Evolutionary conservation across 2,888 invertebrate species (phyloP), one percentile per base, ranked within the genome.

Genomic region (Limnephilus marmoratus): DNA sequence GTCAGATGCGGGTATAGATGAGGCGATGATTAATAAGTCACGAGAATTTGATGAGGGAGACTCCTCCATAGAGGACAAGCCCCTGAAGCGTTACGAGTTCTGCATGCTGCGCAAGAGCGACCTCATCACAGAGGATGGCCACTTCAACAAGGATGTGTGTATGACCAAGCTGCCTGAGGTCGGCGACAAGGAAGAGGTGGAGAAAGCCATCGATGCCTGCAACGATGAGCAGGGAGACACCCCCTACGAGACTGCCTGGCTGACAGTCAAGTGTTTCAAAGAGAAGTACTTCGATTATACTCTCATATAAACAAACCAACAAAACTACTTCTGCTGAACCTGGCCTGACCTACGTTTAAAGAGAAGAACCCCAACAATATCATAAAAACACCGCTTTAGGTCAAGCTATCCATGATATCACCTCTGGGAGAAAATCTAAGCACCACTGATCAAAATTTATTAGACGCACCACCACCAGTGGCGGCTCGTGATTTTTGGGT

Each of bases 61-160:
- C 45, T 93, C 94, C 89, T 93, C 93, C 94, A 93, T 94, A 9
- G 93, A 94, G 9, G 94, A 94, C 85, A 93, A 92, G 5, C 94
- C 94, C 34, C 93, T 94, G 15, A 94, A 94, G 80, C 92, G 94
- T 34, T 94, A 94, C 93, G 92, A 94, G n/a, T 94, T 94, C 93
- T 94, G 94, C 94, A 92, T 94, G 93, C 86, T 93, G 81, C 91
- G 90, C 24, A 92, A 92, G 81, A 91, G 53, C 15, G 92, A 91
- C 18, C 85, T 94, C 80, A 93, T 94, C 81, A 92, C 92, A 31
- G 93, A 93, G 18, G 92, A 91, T n/a, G 94, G 93, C 34, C 82
- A 49, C 11, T 93, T 93, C 90, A 45, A 93, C n/a, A 94, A 92
- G 85, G 93, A 93, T 83, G 93, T 93, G 18, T 92, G 92, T 41